Percentiles rank a stretch among this genome's conserved stretches.
Conservation (phyloP, 1,140 invertebrate genomes). For the Magallana ariakensis region DNA sequence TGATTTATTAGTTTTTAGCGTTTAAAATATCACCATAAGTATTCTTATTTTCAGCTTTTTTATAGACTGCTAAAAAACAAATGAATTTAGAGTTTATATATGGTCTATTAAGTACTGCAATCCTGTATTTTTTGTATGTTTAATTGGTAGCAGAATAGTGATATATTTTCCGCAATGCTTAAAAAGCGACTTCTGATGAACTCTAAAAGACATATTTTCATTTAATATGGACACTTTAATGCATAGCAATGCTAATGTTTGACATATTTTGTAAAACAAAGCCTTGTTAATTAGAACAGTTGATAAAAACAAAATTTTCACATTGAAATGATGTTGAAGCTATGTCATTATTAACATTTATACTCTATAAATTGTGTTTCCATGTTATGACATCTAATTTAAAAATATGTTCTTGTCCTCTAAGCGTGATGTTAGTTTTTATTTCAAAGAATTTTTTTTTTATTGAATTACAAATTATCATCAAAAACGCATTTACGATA, state of each 20-base stretch:
- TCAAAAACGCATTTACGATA: no score
- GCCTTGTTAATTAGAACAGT: slow-evolving; percentile 4
- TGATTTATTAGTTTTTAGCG: no score
- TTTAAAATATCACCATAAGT: no score
- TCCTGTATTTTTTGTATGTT: no score
- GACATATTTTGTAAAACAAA: background rate
- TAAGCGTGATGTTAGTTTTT: no score
- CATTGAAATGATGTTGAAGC: slow-evolving; percentile 1
- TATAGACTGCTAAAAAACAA: no score
- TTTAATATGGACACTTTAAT: background rate
- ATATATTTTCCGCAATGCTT: background rate
- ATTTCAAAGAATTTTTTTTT: no score
- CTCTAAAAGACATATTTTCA: background rate
- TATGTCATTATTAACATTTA: background rate
- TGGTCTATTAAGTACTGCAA: no score
- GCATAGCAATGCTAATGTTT: background rate
- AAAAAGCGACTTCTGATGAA: background rate
- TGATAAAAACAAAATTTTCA: background rate
- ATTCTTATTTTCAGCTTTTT: no score
- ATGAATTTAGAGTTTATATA: no score
- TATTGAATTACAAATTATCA: no score
- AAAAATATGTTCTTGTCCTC: no score
- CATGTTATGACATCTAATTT: background rate
- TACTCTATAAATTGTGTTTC: background rate
- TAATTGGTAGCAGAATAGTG: background rate